These are phyloP conservation scores for Hetaerina americana DNA, from an alignment of 1,140 invertebrate species.

Conservation along the genomic window DNA sequence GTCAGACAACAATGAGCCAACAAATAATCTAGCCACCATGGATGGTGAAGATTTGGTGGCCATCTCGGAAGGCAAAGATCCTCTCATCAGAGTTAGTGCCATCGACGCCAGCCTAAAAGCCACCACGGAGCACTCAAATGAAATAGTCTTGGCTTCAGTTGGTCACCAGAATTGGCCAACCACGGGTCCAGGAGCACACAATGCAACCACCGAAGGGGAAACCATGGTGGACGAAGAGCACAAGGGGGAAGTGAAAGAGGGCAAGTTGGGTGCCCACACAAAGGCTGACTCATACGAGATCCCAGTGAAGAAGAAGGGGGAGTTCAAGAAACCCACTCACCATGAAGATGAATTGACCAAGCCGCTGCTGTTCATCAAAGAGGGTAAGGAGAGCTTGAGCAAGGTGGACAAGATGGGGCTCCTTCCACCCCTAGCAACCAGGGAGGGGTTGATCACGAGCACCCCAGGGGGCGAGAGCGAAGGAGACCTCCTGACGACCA, in stretches of 20 bases:
- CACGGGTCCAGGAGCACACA: background rate
- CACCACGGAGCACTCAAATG: conserved; percentile 2
- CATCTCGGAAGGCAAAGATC: background rate
- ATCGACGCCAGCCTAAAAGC: background rate
- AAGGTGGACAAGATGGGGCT: background rate
- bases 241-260: background rate
- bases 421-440: background rate
- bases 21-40: background rate
- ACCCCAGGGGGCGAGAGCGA: background rate
- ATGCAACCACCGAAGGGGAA: background rate
- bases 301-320: background rate
- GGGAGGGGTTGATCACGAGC: background rate
- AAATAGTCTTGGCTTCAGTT: background rate
- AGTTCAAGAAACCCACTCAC: background rate
- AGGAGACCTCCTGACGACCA: background rate
- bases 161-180: background rate
- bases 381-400: conserved; percentile 6
- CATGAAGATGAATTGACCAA: background rate
- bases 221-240: background rate
- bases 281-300: background rate
- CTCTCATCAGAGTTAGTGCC: background rate
- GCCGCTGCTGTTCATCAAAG: conserved; percentile 7
- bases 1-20: background rate
- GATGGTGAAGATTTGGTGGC: background rate
- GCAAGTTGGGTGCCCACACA: background rate